Percentiles rank a stretch among this genome's conserved stretches.
phyloP scores from a whole-genome alignment of 2,797 vertebrate genomes.

The Sebastes matsubarae region DNA sequence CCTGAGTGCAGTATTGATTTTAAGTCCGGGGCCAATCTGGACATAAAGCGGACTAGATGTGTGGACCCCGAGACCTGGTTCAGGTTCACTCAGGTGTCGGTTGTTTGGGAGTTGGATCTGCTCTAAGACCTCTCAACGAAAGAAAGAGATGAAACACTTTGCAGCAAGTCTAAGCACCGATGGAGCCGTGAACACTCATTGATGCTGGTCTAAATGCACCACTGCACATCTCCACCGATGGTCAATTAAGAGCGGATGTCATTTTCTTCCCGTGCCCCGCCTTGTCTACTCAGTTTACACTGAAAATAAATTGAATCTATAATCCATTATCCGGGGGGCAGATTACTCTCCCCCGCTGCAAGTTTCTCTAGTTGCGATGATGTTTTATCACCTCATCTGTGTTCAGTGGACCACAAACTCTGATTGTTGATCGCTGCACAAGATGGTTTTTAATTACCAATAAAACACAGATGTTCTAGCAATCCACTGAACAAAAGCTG shows the following conservation, averaged over 20 bases:
- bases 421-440: constrained; percentile 68
- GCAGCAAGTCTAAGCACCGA: neutral
- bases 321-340: constrained; percentile 71
- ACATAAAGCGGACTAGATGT: neutral
- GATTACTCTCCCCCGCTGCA: constrained; percentile 53
- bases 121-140: neutral
- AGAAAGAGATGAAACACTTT: constrained; percentile 2
- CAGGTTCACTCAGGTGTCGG: neutral
- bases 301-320: constrained; percentile 77
- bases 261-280: constrained; percentile 58
- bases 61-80: neutral
- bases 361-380: constrained; percentile 58
- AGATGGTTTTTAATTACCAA: constrained; percentile 62
- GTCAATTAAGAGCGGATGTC: constrained; percentile 77
- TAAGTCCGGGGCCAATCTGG: neutral
- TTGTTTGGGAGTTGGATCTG: neutral
- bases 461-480: constrained; percentile 45
- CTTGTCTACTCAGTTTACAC: constrained; percentile 63
- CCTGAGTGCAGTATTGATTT: neutral
- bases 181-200: constrained; percentile 38
- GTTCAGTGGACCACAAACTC: constrained; percentile 61
- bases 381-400: constrained; percentile 74
- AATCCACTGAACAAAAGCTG: constrained; percentile 30
- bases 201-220: constrained; percentile 45
- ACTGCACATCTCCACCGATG: constrained; percentile 45